Percentiles rank a stretch among this genome's conserved stretches.
phyloP scores from a whole-genome alignment of 2,888 invertebrate species.

The Melikaiella ostensackeni region DNA sequence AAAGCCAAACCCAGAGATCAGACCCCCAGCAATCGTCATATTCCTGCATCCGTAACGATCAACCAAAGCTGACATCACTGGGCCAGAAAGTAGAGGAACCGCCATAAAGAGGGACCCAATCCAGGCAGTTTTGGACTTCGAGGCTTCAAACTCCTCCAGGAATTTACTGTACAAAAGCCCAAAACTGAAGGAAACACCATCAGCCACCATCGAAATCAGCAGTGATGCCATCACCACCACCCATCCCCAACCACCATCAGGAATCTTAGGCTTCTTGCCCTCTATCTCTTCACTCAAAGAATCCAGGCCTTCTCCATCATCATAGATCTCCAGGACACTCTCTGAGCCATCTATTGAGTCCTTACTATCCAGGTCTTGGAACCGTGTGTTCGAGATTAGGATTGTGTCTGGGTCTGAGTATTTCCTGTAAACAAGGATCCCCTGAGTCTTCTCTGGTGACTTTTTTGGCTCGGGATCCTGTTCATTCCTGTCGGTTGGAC shows the following conservation, averaged over 20 bases:
- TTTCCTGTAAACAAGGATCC: constrained; percentile 57
- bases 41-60: constrained; percentile 91
- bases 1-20: constrained; percentile 87
- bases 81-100: constrained; percentile 91
- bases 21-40: constrained; percentile 87
- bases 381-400: constrained; percentile 60
- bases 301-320: constrained; percentile 41
- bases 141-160: constrained; percentile 87
- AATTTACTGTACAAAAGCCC: constrained; percentile 93
- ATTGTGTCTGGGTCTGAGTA: constrained; percentile 56
- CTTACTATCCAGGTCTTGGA: constrained; percentile 78
- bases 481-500: constrained; percentile 51
- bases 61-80: constrained; percentile 90
- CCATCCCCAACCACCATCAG: constrained; percentile 95
- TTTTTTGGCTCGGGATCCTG: constrained; percentile 12
- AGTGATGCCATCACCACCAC: constrained; percentile 92
- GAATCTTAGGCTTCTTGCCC: constrained; percentile 80
- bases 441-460: constrained; percentile 52
- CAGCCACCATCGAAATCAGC: constrained; percentile 92
- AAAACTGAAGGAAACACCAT: constrained; percentile 95
- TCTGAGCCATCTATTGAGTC: constrained; percentile 79
- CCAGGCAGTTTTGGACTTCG: constrained; percentile 92
- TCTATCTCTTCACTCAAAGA: constrained; percentile 56
- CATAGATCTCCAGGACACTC: constrained; percentile 75
- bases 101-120: constrained; percentile 94